Percentiles rank a stretch among this genome's conserved stretches.
phyloP scores from a whole-genome alignment of 1,140 invertebrate genomes.

The Drosophila parabipectinata region DNA sequence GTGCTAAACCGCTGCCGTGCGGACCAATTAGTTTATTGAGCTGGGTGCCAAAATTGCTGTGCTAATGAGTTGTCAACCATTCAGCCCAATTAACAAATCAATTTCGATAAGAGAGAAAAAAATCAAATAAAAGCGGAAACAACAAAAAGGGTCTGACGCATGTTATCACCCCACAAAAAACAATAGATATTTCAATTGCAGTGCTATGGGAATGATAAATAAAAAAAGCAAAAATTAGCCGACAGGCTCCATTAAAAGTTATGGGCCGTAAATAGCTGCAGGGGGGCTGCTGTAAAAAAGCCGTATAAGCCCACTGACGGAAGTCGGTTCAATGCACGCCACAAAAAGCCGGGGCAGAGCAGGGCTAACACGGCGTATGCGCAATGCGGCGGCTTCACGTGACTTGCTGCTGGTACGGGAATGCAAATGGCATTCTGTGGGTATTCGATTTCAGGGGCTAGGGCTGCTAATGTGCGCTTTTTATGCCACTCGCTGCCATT shows the following conservation, averaged over 20 bases:
- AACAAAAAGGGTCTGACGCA: conserved; percentile 12
- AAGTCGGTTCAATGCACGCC: conserved; percentile 71
- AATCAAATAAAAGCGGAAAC: conserved; percentile 32
- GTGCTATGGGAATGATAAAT: conserved; percentile 31
- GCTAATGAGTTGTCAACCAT: conserved; percentile 69
- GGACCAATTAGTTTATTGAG: conserved; percentile 53
- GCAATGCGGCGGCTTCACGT: conserved; percentile 53
- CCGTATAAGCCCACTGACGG: conserved; percentile 44
- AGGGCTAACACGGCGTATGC: conserved; percentile 61
- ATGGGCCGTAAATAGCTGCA: conserved; percentile 29
- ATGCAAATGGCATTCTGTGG: conserved; percentile 10
- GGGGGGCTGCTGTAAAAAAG: conserved; percentile 26
- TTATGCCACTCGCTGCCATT: conserved; percentile 13
- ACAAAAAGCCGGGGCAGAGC: conserved; percentile 8
- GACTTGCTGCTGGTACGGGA: conserved; percentile 22
- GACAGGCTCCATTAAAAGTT: conserved; percentile 36
- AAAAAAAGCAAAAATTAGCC: conserved; percentile 17
- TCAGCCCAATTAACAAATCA: conserved; percentile 70
- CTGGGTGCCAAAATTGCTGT: conserved; percentile 32
- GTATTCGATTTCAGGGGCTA: conserved; percentile 14
- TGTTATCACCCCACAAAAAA: conserved; percentile 13
- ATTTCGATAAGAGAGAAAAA: conserved; percentile 58
- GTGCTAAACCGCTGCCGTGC: conserved; percentile 50
- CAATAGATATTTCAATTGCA: conserved; percentile 31
- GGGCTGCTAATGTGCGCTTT: conserved; percentile 30